Base-by-base conservation (phyloP, 2,888 invertebrate genomes). In the Lochmaea capreae region DNA sequence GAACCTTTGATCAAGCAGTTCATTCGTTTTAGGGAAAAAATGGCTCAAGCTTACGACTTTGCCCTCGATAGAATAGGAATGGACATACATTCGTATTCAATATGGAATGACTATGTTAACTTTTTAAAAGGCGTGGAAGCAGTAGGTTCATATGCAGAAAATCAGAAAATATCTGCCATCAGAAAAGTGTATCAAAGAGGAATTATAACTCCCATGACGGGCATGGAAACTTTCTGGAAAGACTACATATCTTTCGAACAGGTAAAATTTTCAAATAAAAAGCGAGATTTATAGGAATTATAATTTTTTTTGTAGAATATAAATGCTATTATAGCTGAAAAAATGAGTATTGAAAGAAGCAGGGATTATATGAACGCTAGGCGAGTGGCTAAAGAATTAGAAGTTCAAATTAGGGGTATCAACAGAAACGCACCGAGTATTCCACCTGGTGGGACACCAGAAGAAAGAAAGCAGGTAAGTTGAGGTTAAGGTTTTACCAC, bases 11-110 rank as follows among this genome's bases (percentile, higher is more conserved):
- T n/a, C n/a, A n/a, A n/a, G n/a, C n/a, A n/a, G n/a, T n/a, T n/a
- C n/a, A n/a, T n/a, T 26, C 67, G 67, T 85, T 86, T 85, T 86
- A 98, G 99, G 85, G 99, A 99, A 87, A 99, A 98, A 89, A 96
- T 99, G 95, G 99, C 99, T 0, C 98, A 99, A 87, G 99, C 99
- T 0, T 99, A 99, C 87, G 99, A 99, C 88, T 99, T 99, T 88
- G 99, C 99, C 0, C 88, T 99, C 78, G 99, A 99, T 78, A 98
- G 99, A 88, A 98, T 99, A 79, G 99, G 99, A 0, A 94, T 99
- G 93, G 99, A 99, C 85, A 94, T 98, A 81, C 96, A 97, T 88
- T 97, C 98, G 0, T 97, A 96, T 86, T 93, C 95, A 10, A 96
- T 99, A 76, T 99, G 99, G 97, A 95, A 95, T 83, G 99, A 99